Conservation (phyloP, 1,140 invertebrate genomes). For the Lanistes nyassanus region DNA sequence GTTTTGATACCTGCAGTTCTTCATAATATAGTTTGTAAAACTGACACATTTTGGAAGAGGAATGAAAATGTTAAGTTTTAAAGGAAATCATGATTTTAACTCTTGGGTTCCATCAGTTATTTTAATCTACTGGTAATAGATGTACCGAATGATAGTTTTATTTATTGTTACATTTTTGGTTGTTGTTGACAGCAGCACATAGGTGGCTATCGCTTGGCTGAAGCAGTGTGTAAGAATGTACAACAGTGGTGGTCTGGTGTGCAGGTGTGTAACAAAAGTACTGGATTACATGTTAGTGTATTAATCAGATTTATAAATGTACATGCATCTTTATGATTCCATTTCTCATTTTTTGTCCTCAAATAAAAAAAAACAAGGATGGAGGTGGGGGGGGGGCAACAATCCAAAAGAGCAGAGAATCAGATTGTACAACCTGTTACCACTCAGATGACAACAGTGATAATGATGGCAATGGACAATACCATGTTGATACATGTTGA, state of each 20-base stretch:
- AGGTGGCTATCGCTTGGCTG: background rate
- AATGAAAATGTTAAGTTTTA: background rate
- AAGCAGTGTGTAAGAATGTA: background rate
- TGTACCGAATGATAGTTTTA: too few species aligned
- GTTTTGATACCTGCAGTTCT: too few species aligned
- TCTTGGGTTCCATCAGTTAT: too few species aligned
- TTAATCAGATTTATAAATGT: background rate
- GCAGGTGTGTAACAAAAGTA: background rate
- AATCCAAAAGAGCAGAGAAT: too few species aligned
- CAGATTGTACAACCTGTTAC: too few species aligned
- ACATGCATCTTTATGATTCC: background rate
- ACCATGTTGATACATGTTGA: background rate
- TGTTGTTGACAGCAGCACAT: background rate
- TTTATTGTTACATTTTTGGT: too few species aligned
- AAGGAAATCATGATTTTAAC: background rate
- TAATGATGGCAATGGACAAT: background rate
- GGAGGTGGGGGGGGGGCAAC: too few species aligned
- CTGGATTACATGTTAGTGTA: background rate
- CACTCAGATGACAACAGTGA: too few species aligned
- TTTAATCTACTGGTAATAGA: too few species aligned
- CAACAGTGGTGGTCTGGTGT: conserved; percentile 10
- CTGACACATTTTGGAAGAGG: background rate
- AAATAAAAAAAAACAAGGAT: background rate
- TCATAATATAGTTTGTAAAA: too few species aligned
- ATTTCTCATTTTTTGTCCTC: background rate